Evolutionary conservation across 2,888 invertebrate species (phyloP).

Genomic region (Nymphalis c-album): DNA sequence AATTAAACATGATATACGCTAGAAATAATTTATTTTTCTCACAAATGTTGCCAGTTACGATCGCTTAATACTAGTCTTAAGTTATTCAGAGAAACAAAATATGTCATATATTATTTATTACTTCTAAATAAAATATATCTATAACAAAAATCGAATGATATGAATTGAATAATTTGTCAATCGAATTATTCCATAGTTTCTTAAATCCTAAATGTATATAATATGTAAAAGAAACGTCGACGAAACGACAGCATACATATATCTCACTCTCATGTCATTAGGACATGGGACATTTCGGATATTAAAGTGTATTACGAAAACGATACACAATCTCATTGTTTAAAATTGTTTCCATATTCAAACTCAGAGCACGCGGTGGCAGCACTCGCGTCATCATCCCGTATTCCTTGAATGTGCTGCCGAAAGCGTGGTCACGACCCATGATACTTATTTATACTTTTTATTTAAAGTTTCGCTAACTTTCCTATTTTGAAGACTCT

Average conservation of each 20-base stretch:
- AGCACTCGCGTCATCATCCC: too few relatives aligned
- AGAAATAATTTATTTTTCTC: conserved; percentile 11
- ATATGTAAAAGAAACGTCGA: neutral
- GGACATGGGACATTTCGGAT: too few relatives aligned
- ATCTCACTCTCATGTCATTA: too few relatives aligned
- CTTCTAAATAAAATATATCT: conserved; percentile 1
- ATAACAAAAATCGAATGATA: neutral
- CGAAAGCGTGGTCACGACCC: too few relatives aligned
- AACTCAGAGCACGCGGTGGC: too few relatives aligned
- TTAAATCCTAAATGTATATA: neutral
- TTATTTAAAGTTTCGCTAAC: too few relatives aligned
- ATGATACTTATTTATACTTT: too few relatives aligned
- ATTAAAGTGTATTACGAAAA: too few relatives aligned
- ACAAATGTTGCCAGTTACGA: conserved; percentile 30
- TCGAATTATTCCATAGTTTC: neutral
- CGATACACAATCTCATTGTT: too few relatives aligned
- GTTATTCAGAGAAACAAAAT: conserved; percentile 1
- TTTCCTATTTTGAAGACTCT: too few relatives aligned
- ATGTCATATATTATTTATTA: neutral
- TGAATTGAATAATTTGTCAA: neutral
- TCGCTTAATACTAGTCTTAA: conserved; percentile 23
- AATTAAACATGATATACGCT: neutral
- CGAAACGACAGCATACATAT: neutral
- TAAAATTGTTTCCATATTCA: too few relatives aligned
- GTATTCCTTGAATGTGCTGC: too few relatives aligned